These are phyloP conservation scores for Anoplophora glabripennis DNA, from an alignment of 1,140 invertebrate species.

Conservation along the genomic window DNA sequence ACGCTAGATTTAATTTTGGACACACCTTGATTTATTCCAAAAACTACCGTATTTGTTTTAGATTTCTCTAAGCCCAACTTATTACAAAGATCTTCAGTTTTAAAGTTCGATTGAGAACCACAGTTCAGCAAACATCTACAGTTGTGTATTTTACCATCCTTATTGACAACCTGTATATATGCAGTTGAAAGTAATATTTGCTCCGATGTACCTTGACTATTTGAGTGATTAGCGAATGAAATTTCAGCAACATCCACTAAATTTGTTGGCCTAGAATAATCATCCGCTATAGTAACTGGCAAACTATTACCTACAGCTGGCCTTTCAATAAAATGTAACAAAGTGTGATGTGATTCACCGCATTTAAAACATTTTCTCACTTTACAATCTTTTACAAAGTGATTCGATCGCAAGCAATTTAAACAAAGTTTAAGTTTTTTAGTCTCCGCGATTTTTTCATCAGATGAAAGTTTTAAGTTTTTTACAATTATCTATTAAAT, in stretches of 20 bases:
- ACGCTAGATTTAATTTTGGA: conserved; percentile 3
- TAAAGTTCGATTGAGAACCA: conserved; percentile 3
- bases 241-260: too few relatives aligned
- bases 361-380: too few relatives aligned
- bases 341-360: too few relatives aligned
- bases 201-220: not conserved
- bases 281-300: not conserved
- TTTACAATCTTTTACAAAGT: not conserved
- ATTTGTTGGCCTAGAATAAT: too few relatives aligned
- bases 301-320: not conserved
- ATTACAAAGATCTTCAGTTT: conserved; percentile 6
- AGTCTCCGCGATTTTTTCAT: not conserved
- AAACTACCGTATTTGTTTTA: too few relatives aligned
- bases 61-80: not conserved
- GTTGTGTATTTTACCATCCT: not conserved
- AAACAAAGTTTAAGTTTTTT: not conserved
- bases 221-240: too few relatives aligned
- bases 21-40: not conserved
- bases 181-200: conserved; percentile 12
- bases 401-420: not conserved
- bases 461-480: not conserved
- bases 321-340: not conserved
- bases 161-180: not conserved
- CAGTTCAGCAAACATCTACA: not conserved
- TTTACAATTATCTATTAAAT: not conserved